Evolutionary conservation across 2,797 vertebrate genomes (phyloP).

Genomic region (Darevskia mixta): DNA sequence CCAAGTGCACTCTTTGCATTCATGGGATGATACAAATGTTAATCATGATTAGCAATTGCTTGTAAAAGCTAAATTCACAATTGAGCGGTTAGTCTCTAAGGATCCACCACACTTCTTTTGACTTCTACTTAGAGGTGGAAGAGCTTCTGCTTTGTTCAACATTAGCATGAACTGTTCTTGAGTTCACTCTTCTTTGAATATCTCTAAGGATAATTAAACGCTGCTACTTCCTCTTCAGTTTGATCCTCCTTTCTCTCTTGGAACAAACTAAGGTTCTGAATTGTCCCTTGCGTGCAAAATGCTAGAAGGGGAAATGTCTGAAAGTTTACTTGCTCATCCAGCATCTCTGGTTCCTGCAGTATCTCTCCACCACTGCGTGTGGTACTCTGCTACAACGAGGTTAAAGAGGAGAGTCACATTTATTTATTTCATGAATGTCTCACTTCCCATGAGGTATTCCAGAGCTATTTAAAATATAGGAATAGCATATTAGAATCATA

Average conservation of each 20-base stretch:
- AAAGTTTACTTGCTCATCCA: neutral
- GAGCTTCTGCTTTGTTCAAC: neutral
- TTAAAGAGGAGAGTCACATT: neutral
- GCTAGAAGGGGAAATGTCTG: neutral
- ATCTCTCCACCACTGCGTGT: neutral
- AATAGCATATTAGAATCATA: no score
- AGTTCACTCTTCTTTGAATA: neutral
- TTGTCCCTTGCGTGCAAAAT: neutral
- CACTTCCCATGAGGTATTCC: no score
- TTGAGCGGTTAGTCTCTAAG: neutral
- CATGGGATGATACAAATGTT: neutral
- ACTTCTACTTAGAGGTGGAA: neutral
- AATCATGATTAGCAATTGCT: neutral
- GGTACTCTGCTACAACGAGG: neutral
- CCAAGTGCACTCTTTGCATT: no score
- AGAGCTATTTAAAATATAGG: no score
- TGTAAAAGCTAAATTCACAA: neutral
- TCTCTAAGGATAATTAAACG: neutral
- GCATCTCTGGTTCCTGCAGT: neutral
- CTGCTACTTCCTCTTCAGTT: neutral
- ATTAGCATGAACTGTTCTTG: neutral
- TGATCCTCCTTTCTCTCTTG: neutral
- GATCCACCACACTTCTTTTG: neutral
- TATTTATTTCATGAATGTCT: no score
- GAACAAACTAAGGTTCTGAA: neutral